A percentile compares a stretch with the other conserved stretches of the same genome.
These are phyloP conservation scores for Ovis canadensis DNA, from an alignment of 2,113 vertebrate species.

Conservation along the genomic window DNA sequence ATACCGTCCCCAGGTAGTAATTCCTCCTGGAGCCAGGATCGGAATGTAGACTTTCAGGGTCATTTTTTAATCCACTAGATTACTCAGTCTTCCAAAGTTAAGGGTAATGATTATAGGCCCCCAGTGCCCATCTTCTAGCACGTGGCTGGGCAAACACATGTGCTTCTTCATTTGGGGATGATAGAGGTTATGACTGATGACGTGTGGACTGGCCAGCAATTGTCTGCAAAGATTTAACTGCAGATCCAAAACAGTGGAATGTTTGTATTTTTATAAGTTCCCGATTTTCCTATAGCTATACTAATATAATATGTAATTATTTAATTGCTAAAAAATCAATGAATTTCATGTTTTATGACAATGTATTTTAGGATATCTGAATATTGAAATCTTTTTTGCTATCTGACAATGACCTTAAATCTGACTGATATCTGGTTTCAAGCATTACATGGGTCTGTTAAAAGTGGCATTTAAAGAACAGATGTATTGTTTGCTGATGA, in stretches of 20 bases:
- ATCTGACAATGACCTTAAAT: conserved; percentile 54
- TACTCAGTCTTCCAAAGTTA: neutral
- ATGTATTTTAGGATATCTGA: neutral
- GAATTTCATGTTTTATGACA: conserved; percentile 16
- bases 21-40: neutral
- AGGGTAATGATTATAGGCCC: neutral
- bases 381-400: conserved; percentile 39
- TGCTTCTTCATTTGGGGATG: neutral
- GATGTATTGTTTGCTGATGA: conserved; percentile 61
- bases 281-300: neutral
- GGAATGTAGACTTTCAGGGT: neutral
- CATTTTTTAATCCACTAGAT: neutral
- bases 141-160: neutral
- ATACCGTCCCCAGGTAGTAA: neutral
- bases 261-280: neutral
- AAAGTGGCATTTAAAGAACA: conserved; percentile 58
- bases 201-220: neutral
- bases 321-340: conserved; percentile 10
- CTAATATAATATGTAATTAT: conserved; percentile 6
- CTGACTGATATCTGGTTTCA: conserved; percentile 39
- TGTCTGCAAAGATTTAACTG: neutral
- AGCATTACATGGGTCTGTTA: conserved; percentile 18
- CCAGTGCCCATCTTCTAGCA: neutral
- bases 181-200: neutral
- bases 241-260: neutral